Evolutionary conservation across 2,113 vertebrate genomes (phyloP), one percentile per base, ranked within the genome.

Genomic region (Strix uralensis): DNA sequence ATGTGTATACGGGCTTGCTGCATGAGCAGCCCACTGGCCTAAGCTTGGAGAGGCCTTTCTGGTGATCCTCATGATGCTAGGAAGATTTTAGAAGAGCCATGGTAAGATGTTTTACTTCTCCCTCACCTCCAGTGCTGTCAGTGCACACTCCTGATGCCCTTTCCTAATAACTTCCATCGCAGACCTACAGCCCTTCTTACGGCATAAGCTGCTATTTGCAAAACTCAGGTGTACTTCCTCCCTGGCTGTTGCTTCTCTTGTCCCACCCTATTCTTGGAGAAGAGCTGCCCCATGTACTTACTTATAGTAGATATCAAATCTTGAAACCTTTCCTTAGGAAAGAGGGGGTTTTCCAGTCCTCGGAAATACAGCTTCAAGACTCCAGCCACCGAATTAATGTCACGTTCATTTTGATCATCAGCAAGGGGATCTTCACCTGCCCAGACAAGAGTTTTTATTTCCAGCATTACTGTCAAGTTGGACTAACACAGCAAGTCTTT

Each of bases 291-390:
- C 30, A 7, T 25, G 42, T 96, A 99, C 99, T 99, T 98, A 99
- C 99, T 99, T 94, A 99, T 99, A 61, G 99, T 99, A 92, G 99
- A 99, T 97, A 99, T 98, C 97, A 99, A 98, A 97, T 99, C 99
- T 84, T 99, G 98, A 98, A 99, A 99, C 97, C 98, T 98, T 98
- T 99, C 99, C 98, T 99, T 99, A 81, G 99, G 99, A 98, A 99
- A 99, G 96, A 99, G 98, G 13, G 99, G 98, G 94, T 99, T 99
- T 98, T 99, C 99, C 98, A 99, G 98, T 59, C 99, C 99, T 96
- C 99, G 99, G 98, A 99, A 99, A 97, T 99, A 99, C 72, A 99
- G 98, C 97, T 99, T 99, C 94, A 99, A 98, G 95, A 99, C 99
- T 29, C 99, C 99, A 44, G 99, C 99, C 49, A 99, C 99, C 9